Evolutionary conservation across 2,888 invertebrate species (phyloP).

Genomic region (Noctua fimbriata): DNA sequence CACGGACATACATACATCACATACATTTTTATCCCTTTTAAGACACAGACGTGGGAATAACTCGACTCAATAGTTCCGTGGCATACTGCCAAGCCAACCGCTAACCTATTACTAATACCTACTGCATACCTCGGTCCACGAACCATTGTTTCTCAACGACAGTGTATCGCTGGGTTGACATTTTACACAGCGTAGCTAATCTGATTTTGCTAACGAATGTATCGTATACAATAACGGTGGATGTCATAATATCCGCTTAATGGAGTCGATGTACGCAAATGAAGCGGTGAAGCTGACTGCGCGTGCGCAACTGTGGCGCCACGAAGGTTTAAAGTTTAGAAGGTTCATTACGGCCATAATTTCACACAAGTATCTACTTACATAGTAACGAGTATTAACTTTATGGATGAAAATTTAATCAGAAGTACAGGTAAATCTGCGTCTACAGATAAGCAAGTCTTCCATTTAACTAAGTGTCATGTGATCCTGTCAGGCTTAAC

Average conservation of each 20-base stretch:
- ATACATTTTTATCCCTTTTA: conserved; percentile 83
- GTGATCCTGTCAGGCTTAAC: background rate
- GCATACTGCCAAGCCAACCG: conserved; percentile 79
- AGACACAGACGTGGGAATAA: conserved; percentile 77
- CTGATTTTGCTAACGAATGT: conserved; percentile 66
- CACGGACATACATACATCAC: conserved; percentile 76
- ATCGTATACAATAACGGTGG: conserved; percentile 59
- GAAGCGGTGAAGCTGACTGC: conserved; percentile 73
- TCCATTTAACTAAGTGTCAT: background rate
- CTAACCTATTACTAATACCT: conserved; percentile 62
- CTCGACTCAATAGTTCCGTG: conserved; percentile 71
- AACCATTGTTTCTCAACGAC: conserved; percentile 78
- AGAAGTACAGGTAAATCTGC: background rate
- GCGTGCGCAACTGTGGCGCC: conserved; percentile 37
- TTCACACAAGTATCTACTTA: too few species aligned
- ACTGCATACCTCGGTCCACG: conserved; percentile 51
- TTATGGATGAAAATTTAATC: background rate
- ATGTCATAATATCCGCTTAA: conserved; percentile 73
- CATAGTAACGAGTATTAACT: background rate
- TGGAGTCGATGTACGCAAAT: conserved; percentile 71
- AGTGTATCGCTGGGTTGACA: conserved; percentile 68
- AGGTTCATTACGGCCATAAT: conserved; percentile 24
- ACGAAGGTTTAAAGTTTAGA: background rate
- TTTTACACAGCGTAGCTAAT: conserved; percentile 70
- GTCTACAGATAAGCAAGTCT: background rate